These are phyloP conservation scores for Scolanthus callimorphus DNA, from an alignment of 92 coral and sea anemone species.

Conservation along the genomic window DNA sequence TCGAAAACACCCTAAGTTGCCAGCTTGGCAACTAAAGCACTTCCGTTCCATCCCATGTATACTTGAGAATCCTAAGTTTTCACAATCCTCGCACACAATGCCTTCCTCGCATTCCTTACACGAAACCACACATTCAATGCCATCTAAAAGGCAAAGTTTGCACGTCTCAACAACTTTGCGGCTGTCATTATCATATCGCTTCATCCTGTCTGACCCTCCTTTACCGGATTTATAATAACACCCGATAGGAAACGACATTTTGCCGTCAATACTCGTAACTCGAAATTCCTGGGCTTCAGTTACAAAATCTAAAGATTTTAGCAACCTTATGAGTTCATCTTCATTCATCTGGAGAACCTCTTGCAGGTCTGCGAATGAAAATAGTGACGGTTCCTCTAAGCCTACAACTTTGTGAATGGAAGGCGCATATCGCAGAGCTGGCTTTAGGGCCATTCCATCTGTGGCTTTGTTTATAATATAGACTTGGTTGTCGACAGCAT, in stretches of 20 bases:
- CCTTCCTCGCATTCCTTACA: conserved; percentile 25
- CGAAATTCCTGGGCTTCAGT: conserved; percentile 43
- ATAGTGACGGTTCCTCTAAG: conserved; percentile 7
- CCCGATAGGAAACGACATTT: conserved; percentile 50
- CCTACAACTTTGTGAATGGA: conserved; percentile 17
- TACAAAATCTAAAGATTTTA: conserved; percentile 33
- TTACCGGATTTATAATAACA: conserved; percentile 40
- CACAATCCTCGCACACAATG: conserved; percentile 23
- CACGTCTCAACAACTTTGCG: conserved; percentile 18
- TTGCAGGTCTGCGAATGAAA: neutral
- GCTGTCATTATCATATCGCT: conserved; percentile 21
- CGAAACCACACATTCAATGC: conserved; percentile 7
- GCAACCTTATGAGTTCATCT: conserved; percentile 6
- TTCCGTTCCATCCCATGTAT: conserved; percentile 9
- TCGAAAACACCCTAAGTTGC: conserved; percentile 18
- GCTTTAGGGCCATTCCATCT: conserved; percentile 37
- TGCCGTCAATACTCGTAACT: conserved; percentile 29
- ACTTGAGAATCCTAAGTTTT: conserved; percentile 10
- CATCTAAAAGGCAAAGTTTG: conserved; percentile 20
- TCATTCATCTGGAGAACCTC: no score
- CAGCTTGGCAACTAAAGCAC: conserved; percentile 25
- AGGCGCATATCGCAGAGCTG: conserved; percentile 20
- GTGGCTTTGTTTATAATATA: conserved; percentile 36
- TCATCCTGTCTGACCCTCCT: conserved; percentile 33
- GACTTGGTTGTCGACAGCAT: conserved; percentile 17